phyloP scores from a whole-genome alignment of 2,113 vertebrate genomes.

The Microcebus griseorufus region DNA sequence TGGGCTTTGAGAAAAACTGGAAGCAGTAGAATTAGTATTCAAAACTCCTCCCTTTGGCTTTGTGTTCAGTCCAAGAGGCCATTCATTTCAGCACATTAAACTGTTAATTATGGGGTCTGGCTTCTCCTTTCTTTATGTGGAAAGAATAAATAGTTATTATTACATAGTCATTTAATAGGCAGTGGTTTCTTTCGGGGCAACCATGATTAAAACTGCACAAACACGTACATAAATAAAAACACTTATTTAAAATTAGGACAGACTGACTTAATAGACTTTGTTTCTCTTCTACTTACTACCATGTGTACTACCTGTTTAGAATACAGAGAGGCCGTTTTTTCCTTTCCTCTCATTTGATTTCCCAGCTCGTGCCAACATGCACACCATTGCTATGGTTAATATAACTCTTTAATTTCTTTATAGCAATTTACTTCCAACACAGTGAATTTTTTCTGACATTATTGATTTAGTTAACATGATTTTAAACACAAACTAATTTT shows the following conservation, averaged over 20 bases:
- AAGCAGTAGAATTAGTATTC: slow-evolving; percentile 17
- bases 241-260: slow-evolving; percentile 29
- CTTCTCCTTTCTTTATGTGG: slow-evolving; percentile 45
- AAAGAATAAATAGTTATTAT: slow-evolving; percentile 63
- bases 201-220: slow-evolving; percentile 45
- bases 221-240: neutral
- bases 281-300: neutral
- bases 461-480: neutral
- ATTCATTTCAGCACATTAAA: slow-evolving; percentile 44
- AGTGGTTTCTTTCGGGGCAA: slow-evolving; percentile 44
- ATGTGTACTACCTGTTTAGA: neutral
- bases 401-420: neutral
- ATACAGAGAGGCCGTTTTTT: neutral
- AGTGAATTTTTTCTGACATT: neutral
- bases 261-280: neutral
- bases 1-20: neutral
- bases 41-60: slow-evolving; percentile 37
- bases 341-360: neutral
- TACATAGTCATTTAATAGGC: slow-evolving; percentile 53
- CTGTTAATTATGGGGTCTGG: slow-evolving; percentile 44
- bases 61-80: slow-evolving; percentile 53
- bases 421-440: neutral
- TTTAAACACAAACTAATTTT: neutral
- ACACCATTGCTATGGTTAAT: neutral
- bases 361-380: neutral